A percentile compares a stretch with the other conserved stretches of the same genome.
phyloP scores from a whole-genome alignment of 2,888 invertebrate genomes.

The Furcula furcula region DNA sequence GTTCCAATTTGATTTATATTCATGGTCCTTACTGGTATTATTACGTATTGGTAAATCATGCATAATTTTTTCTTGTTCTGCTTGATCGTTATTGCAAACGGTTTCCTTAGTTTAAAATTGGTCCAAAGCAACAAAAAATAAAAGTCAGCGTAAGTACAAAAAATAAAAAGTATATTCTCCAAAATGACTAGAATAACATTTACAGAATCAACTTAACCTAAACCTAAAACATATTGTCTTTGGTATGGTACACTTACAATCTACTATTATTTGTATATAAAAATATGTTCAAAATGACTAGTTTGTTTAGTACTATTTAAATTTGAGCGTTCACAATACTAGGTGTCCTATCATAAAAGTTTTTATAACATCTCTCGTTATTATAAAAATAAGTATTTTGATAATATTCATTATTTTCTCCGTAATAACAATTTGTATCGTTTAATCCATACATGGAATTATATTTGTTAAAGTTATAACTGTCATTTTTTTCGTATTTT shows the following conservation, averaged over 20 bases:
- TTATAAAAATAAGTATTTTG: constrained; percentile 60
- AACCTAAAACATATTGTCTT: constrained; percentile 50
- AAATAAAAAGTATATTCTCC: constrained; percentile 41
- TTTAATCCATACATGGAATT: constrained; percentile 48
- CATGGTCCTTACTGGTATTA: constrained; percentile 72
- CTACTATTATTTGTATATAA: constrained; percentile 26
- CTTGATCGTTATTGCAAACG: constrained; percentile 29
- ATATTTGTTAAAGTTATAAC: constrained; percentile 46
- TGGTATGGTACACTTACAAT: constrained; percentile 29
- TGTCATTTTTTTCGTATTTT: constrained; percentile 48
- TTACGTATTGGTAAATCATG: constrained; percentile 70
- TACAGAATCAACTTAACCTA: constrained; percentile 41
- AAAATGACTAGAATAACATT: constrained; percentile 67
- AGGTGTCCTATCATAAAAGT: constrained; percentile 59
- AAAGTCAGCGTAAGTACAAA: constrained; percentile 22
- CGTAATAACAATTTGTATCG: constrained; percentile 51
- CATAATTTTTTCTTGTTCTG: constrained; percentile 52
- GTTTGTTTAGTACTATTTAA: constrained; percentile 25
- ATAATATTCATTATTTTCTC: constrained; percentile 46
- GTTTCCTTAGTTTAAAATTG: too few species aligned
- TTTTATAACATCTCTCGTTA: constrained; percentile 66
- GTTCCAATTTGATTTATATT: constrained; percentile 81
- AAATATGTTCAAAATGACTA: constrained; percentile 35
- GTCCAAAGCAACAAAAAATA: neutral
- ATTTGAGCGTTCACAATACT: constrained; percentile 69